Base-by-base conservation (phyloP, 2,888 invertebrate species). In the Argynnis bischoffii region DNA sequence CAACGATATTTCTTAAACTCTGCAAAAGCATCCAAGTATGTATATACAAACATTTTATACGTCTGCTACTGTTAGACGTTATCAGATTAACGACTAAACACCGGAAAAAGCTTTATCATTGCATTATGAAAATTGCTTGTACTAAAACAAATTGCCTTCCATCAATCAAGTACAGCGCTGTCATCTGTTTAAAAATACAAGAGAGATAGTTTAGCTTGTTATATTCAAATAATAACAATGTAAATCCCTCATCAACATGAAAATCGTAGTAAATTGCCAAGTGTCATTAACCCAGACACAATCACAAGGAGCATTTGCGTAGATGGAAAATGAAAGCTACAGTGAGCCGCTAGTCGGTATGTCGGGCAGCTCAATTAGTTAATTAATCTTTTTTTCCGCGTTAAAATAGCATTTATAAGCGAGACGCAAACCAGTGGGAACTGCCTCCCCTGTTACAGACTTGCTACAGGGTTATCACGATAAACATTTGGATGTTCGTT, bases 321-420 rank as follows among this genome's bases (percentile, higher is more conserved):
- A 68, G 72, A 61, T 70, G 68, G 64, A 65, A 67, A 67, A 60
- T 72, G 76, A 65, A 71, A 71, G 67, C 70, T 66, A 64, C 69
- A 61, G 61, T 41, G 35, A 61, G 51, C 15, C 61, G 59, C 48
- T 72, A 74, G 67, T 71, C 71, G 75, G 75, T 78, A 78, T 79
- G 80, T 80, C 80, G 81, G 83, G 85, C 83, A 82, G 86, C 87
- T 90, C 92, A 92, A 92, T 92, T 92, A 92, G 91, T 90, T 92
- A 92, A 92, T 92, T 92, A 92, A 91, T 90, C 89, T 90, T 91
- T 92, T 90, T 92, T 90, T 88, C 90, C 89, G 87, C 87, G 89
- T 90, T 91, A 89, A 91, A 92, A 92, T 90, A 90, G 89, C 90
- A 90, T 92, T 92, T 92, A 90, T 89, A 89, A 90, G 77, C 86